A percentile compares a stretch with the other conserved stretches of the same genome.
These are phyloP conservation scores for Nomada fabriciana DNA, from an alignment of 2,888 invertebrate genomes.

Conservation along the genomic window DNA sequence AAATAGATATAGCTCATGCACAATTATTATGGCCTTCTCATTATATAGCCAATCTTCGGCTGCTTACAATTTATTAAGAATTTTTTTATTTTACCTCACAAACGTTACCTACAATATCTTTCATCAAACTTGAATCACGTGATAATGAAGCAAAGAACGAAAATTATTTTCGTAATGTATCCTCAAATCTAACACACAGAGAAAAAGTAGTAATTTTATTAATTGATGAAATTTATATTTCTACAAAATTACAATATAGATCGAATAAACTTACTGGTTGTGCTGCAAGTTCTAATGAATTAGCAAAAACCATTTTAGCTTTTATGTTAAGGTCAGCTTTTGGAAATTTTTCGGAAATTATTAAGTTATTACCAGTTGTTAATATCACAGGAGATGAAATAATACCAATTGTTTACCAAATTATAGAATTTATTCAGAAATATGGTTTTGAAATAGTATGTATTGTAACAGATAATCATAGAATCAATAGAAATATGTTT, in stretches of 20 bases:
- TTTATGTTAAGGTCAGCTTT: not conserved
- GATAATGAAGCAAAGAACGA: slow-evolving; percentile 3
- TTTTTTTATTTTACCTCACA: slow-evolving; percentile 10
- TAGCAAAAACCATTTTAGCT: no score
- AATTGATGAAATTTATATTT: slow-evolving; percentile 22
- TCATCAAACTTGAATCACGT: not conserved
- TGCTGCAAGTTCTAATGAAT: no score
- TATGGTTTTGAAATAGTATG: slow-evolving; percentile 11
- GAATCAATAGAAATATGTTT: slow-evolving; percentile 3
- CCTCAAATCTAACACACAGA: not conserved
- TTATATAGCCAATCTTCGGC: no score
- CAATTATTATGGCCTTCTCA: no score
- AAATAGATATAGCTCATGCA: no score
- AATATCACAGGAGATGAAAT: slow-evolving; percentile 15
- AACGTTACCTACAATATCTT: slow-evolving; percentile 2
- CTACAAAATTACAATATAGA: slow-evolving; percentile 20
- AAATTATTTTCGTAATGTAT: slow-evolving; percentile 1
- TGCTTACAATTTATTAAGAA: no score
- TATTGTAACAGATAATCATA: slow-evolving; percentile 17
- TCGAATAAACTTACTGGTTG: not conserved
- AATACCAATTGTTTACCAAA: slow-evolving; percentile 3
- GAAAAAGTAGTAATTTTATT: slow-evolving; percentile 13
- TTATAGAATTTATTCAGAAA: slow-evolving; percentile 8
- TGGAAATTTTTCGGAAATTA: slow-evolving; percentile 6
- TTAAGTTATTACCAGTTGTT: slow-evolving; percentile 15